These are phyloP conservation scores for Leuciscus idus DNA, from an alignment of 2,113 vertebrate genomes.

Conservation along the genomic window DNA sequence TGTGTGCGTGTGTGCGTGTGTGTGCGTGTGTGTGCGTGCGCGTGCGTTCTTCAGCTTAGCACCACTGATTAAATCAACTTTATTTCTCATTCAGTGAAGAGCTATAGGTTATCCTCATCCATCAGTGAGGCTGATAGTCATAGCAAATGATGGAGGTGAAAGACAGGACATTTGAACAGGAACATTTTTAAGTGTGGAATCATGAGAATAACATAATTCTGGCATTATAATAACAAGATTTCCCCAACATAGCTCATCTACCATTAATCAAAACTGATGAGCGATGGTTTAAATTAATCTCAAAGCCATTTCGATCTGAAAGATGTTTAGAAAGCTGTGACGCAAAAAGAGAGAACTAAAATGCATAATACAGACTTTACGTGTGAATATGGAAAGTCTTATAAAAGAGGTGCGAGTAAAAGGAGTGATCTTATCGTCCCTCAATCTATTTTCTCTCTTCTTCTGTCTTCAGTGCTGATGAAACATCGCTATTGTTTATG, in stretches of 20 bases:
- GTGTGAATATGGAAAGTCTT: conserved; percentile 72
- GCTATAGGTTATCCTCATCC: conserved; percentile 59
- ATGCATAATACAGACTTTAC: conserved; percentile 35
- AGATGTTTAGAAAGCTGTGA: not conserved
- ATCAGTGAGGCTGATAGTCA: conserved; percentile 47
- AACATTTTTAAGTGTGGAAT: not conserved
- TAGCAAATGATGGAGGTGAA: not conserved
- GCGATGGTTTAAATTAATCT: not conserved
- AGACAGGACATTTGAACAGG: not conserved
- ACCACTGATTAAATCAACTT: conserved; percentile 69
- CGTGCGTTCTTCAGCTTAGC: conserved; percentile 42
- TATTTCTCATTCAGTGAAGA: conserved; percentile 64
- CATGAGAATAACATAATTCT: not conserved
- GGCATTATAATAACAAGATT: not conserved
- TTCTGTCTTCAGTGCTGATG: conserved; percentile 81
- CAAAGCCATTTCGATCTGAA: not conserved
- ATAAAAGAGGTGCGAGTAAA: conserved; percentile 69
- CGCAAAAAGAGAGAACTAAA: conserved; percentile 14
- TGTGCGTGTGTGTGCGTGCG: conserved; percentile 30
- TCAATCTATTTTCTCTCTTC: conserved; percentile 51
- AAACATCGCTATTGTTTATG: conserved; percentile 99
- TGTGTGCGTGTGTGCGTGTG: no score
- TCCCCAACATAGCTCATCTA: not conserved
- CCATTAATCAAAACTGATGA: not conserved
- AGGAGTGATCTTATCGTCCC: conserved; percentile 85